Conservation (phyloP, 2,113 vertebrate species). For the Xiphorhynchus elegans region DNA sequence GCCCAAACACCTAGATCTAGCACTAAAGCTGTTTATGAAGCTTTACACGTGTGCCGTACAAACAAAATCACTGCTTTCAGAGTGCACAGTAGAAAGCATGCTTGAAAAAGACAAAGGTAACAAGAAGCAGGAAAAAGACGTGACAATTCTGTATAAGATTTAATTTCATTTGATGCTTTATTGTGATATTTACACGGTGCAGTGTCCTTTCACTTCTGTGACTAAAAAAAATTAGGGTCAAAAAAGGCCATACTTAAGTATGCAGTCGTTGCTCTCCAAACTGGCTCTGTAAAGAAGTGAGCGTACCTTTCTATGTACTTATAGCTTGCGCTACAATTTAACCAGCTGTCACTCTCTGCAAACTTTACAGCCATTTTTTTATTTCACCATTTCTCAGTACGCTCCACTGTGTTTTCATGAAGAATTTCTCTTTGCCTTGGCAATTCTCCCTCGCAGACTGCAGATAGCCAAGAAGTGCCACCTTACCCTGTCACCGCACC, state of each 20-base stretch:
- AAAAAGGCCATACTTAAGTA: neutral
- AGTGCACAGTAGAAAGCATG: rapidly evolving
- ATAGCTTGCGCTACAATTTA: neutral
- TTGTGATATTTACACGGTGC: neutral
- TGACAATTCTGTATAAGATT: neutral
- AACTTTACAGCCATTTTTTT: neutral
- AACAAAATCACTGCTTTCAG: neutral
- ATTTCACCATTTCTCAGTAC: neutral
- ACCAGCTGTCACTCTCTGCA: neutral
- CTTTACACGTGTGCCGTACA: rapidly evolving
- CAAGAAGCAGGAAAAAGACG: neutral
- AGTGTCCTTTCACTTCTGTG: neutral
- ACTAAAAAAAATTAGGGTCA: neutral
- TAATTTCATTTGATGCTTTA: neutral
- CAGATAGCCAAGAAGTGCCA: neutral
- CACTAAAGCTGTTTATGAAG: neutral
- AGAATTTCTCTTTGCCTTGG: neutral
- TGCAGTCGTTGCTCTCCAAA: neutral
- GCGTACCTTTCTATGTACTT: neutral
- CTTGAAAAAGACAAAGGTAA: neutral
- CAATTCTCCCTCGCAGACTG: neutral
- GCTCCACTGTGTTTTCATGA: neutral
- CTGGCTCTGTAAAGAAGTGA: neutral
- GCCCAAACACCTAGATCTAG: neutral
- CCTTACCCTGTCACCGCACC: neutral